These are phyloP conservation scores for Calidris pugnax DNA, from an alignment of 2,113 vertebrate species.

Conservation along the genomic window DNA sequence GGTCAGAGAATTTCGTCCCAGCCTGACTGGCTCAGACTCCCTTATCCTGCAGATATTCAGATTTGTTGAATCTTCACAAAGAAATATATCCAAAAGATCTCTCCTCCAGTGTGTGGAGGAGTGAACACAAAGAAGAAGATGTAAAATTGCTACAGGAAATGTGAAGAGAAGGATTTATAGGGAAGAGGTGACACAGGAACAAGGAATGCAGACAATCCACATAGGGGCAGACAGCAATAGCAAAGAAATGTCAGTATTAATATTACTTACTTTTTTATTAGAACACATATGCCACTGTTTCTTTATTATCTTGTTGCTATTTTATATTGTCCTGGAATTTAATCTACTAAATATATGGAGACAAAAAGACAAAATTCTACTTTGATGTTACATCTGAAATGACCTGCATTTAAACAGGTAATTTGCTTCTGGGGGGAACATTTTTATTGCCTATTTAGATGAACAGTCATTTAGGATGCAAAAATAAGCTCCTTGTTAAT, in stretches of 20 bases:
- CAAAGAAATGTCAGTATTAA: not conserved
- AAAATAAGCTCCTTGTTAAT: not conserved
- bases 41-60: not conserved
- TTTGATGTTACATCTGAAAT: not conserved
- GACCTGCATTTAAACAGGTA: not conserved
- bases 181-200: not conserved
- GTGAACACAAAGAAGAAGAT: not conserved
- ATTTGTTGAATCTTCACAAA: not conserved
- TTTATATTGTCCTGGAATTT: not conserved
- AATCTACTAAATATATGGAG: not conserved
- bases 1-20: not conserved
- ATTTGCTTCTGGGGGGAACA: not conserved
- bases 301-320: not conserved
- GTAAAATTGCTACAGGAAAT: not conserved
- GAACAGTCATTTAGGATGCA: not conserved
- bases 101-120: not conserved
- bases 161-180: not conserved
- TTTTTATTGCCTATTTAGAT: not conserved
- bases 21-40: not conserved
- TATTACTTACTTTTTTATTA: not conserved
- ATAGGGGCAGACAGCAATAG: not conserved
- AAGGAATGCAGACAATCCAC: not conserved
- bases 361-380: not conserved
- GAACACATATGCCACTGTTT: not conserved
- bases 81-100: not conserved